Conservation (phyloP, 2,113 vertebrate genomes). For the Suricata suricatta region DNA sequence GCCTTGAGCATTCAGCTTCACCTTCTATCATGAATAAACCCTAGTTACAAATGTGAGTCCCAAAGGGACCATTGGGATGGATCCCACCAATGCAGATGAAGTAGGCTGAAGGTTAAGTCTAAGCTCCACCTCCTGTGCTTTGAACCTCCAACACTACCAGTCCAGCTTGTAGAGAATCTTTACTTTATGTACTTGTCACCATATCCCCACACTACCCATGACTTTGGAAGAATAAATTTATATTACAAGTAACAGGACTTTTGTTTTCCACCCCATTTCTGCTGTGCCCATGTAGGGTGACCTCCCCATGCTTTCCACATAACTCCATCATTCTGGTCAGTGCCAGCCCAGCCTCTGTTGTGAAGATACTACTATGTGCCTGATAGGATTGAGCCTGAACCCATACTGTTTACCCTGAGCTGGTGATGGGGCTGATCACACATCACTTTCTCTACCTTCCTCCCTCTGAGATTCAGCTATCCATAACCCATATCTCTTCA, state of each 20-base stretch:
- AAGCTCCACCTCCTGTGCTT: background rate
- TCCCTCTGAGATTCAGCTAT: background rate
- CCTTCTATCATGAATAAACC: background rate
- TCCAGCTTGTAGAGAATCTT: background rate
- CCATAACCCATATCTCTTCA: background rate
- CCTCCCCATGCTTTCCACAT: rapidly evolving
- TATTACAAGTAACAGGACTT: background rate
- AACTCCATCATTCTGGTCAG: background rate
- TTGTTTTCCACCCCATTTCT: background rate
- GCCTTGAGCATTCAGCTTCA: no score
- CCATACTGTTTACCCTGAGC: background rate
- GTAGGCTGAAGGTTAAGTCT: background rate
- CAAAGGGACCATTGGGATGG: background rate
- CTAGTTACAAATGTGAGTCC: background rate
- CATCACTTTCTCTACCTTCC: background rate
- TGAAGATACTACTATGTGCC: background rate
- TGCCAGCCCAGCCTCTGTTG: background rate
- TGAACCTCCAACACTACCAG: background rate
- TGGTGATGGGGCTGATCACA: background rate
- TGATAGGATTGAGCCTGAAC: background rate
- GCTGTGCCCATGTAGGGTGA: background rate
- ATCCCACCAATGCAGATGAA: no score
- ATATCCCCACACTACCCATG: background rate
- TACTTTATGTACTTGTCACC: background rate
- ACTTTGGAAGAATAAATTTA: background rate